Evolutionary conservation across 2,888 invertebrate species (phyloP).

Genomic region (Amaurobius ferox): DNA sequence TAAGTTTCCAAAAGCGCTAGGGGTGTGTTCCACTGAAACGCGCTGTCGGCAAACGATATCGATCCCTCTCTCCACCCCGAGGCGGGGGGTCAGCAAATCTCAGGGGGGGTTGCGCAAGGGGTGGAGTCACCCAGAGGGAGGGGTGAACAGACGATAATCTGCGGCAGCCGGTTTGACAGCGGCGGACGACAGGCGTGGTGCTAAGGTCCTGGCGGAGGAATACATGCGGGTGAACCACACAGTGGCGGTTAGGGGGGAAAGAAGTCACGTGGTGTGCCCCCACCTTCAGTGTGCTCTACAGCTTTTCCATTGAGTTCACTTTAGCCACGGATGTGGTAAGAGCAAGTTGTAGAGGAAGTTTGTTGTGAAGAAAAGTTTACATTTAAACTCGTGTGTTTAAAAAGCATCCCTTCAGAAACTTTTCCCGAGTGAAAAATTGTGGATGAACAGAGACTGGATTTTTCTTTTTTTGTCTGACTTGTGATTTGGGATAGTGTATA

Average conservation of each 20-base stretch:
- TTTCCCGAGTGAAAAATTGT: too few species aligned
- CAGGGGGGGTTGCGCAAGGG: constrained; percentile 12
- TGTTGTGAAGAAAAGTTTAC: constrained; percentile 7
- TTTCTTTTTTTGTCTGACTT: too few species aligned
- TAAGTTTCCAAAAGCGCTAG: constrained; percentile 7
- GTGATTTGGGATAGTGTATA: too few species aligned
- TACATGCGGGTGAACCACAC: constrained; percentile 72
- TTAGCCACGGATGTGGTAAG: constrained; percentile 14
- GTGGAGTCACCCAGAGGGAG: constrained; percentile 32
- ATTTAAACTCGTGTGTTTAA: not conserved
- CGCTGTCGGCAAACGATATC: constrained; percentile 59
- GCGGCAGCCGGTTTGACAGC: constrained; percentile 72
- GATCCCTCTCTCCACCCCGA: constrained; percentile 32
- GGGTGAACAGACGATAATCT: constrained; percentile 64
- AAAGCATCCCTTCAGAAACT: too few species aligned
- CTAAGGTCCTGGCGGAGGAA: constrained; percentile 69
- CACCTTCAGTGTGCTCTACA: not conserved
- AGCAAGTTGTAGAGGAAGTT: constrained; percentile 11
- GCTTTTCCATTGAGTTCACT: constrained; percentile 1
- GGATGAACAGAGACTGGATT: too few species aligned
- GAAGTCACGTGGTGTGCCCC: constrained; percentile 64
- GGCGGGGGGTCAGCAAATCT: not conserved
- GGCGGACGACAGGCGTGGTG: constrained; percentile 70
- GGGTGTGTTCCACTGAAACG: constrained; percentile 20
- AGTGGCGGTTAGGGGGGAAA: constrained; percentile 65